Base-by-base conservation (phyloP, 2,113 vertebrate genomes). In the Lasiurus borealis region DNA sequence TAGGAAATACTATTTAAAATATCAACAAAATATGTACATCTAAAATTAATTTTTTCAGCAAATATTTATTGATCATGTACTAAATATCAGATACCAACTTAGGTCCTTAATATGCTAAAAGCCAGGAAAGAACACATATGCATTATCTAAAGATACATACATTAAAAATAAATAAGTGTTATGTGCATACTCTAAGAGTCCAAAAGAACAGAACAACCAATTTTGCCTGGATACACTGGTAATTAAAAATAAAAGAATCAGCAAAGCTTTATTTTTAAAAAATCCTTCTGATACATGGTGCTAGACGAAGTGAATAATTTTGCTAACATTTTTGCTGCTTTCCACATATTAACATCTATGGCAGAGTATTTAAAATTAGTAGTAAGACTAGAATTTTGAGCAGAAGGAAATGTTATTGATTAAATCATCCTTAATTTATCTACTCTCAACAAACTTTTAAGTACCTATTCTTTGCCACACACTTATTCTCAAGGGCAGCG, bases 401-500 rank as follows among this genome's bases (percentile, higher is more conserved):
- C 12, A 93, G 25, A 25, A 34, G 6, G 18, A 78, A 76, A 3
- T 73, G 93, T 94, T 80, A 81, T 36, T 52, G 48, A 57, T 59
- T 92, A 82, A 69, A 91, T 62, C 19, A 91, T 44, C 44, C 8
- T 75, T 78, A 29, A 85, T 78, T 59, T 94, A n/a, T 52, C 71
- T 23, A n/a, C 23, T 54, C 7, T 93, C 8, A 89, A 83, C 2
- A 68, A 81, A 82, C 31, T 80, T 75, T 88, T 18, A 66, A 95
- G 57, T 83, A 59, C 23, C 14, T 86, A 75, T 85, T 86, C 59
- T 83, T 86, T 91, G 23, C 80, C 50, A 93, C 19, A 44, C 12
- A 50, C 5, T 62, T 76, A 69, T 93, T 64, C 50, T 90, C 81
- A 85, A 92, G 52, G 85, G 29, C 27, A 68, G 16, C 1, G 62